phyloP scores from a whole-genome alignment of 2,797 vertebrate genomes.

The Saxicola maurus region DNA sequence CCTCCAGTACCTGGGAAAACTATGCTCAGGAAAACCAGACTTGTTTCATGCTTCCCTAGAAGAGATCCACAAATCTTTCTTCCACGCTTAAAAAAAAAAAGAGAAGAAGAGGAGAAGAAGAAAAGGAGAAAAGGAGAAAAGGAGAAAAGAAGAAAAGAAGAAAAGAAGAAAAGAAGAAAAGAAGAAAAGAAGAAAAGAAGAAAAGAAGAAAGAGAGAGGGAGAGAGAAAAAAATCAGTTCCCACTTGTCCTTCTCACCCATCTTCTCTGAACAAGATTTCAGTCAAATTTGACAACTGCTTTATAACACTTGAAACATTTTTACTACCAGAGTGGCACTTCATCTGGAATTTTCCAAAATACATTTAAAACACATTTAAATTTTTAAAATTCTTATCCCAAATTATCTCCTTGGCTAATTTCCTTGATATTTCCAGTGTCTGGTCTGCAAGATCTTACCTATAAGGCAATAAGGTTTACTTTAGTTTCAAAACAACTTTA shows the following conservation, averaged over 20 bases:
- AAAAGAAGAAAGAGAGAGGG: neutral
- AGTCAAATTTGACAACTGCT: neutral
- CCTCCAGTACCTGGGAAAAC: neutral
- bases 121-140: no score
- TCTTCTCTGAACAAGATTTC: neutral
- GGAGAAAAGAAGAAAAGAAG: neutral
- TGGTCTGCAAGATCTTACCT: neutral
- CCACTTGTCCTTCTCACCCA: neutral
- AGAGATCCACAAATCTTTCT: neutral
- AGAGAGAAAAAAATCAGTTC: neutral
- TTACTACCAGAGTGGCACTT: neutral
- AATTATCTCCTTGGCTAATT: neutral
- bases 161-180: no score
- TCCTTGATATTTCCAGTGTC: neutral
- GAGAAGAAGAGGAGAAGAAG: no score
- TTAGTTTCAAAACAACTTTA: neutral
- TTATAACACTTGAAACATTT: neutral
- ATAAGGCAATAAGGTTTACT: neutral
- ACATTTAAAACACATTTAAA: neutral
- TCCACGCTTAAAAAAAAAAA: neutral
- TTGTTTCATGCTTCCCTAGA: neutral
- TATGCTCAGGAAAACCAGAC: neutral
- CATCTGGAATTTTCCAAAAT: neutral
- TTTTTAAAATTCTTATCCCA: neutral
- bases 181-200: no score